Percentiles rank a stretch among this genome's conserved stretches.
Conservation (phyloP, 2,888 invertebrate genomes). For the Chaetoderma sp. region DNA sequence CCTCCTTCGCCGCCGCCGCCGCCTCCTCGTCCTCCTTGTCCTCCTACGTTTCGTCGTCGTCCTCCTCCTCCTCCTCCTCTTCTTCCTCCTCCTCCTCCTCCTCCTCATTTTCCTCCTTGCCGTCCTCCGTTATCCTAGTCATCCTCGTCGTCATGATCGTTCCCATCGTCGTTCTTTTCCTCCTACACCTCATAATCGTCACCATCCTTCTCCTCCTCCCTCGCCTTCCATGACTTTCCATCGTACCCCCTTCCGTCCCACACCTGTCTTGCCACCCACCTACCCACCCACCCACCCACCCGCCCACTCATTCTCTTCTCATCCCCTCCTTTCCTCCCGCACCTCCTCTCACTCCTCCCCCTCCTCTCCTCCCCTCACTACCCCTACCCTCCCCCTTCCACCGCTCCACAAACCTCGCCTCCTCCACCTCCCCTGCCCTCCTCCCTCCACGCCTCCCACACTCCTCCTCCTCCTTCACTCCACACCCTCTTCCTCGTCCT, state of each 20-base stretch:
- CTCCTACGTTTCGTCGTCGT: too few relatives aligned
- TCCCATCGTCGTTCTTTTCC: too few relatives aligned
- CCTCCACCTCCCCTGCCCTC: neutral
- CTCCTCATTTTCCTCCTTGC: too few relatives aligned
- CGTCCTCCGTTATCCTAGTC: too few relatives aligned
- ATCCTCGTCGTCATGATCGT: too few relatives aligned
- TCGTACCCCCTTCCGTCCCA: neutral
- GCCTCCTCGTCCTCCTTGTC: too few relatives aligned
- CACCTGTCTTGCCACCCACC: too few relatives aligned
- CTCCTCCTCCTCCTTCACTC: neutral
- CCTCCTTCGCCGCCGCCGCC: too few relatives aligned
- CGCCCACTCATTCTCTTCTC: neutral
- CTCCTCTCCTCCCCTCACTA: neutral
- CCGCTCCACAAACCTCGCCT: neutral
- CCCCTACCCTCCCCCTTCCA: neutral
- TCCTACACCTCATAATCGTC: neutral
- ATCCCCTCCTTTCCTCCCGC: neutral
- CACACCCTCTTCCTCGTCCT: neutral
- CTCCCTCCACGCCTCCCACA: neutral
- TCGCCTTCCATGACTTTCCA: neutral
- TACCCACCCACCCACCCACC: neutral
- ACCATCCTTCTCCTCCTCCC: neutral
- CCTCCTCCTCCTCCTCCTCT: too few relatives aligned
- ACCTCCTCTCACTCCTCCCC: neutral
- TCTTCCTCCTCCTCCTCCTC: too few relatives aligned